phyloP scores from a whole-genome alignment of 2,797 vertebrate genomes.

The Hapalemur alaotrensis region DNA sequence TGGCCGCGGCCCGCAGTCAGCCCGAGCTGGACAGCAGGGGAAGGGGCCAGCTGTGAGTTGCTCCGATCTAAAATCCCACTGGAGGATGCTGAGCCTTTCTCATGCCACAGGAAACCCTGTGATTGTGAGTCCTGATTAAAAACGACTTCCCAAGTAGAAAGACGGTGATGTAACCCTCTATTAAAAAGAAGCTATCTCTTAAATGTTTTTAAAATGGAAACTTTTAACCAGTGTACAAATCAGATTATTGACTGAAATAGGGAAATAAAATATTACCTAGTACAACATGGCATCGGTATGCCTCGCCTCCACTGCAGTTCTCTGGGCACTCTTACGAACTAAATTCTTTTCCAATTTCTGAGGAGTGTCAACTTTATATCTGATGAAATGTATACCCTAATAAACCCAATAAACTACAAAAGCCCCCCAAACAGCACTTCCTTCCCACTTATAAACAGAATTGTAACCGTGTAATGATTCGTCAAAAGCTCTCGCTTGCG shows the following conservation, averaged over 20 bases:
- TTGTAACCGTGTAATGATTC: background rate
- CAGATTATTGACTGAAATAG: background rate
- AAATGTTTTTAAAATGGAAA: background rate
- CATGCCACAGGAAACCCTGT: background rate
- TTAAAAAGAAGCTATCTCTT: background rate
- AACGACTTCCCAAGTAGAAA: background rate
- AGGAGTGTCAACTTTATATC: background rate
- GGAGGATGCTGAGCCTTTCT: background rate
- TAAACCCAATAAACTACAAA: background rate
- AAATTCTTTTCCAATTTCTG: background rate
- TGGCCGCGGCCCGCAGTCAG: background rate
- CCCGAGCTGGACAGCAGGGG: background rate
- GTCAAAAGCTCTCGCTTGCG: background rate
- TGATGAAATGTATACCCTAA: background rate
- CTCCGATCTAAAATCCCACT: background rate
- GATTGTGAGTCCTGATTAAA: background rate
- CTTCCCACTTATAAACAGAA: background rate
- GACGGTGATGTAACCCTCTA: background rate
- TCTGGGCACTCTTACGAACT: background rate
- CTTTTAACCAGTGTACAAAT: background rate
- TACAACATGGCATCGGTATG: background rate
- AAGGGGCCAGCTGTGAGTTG: background rate
- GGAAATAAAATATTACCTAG: background rate
- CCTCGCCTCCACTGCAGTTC: background rate
- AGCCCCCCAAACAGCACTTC: background rate